Evolutionary conservation across 2,113 vertebrate genomes (phyloP).

Genomic region (Bathybates hornii): DNA sequence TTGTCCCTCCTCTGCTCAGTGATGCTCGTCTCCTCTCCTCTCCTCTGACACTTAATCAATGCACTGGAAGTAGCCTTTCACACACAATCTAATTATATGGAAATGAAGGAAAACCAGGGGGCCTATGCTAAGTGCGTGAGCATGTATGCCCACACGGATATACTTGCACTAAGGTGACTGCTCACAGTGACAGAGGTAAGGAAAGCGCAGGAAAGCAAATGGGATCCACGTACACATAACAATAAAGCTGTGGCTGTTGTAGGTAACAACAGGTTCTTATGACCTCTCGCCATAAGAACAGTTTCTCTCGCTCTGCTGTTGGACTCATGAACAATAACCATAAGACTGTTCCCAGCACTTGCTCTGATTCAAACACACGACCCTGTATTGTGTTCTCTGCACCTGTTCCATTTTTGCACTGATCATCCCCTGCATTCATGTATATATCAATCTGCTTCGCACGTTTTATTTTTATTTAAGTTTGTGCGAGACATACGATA

Average conservation of each 20-base stretch:
- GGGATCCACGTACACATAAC: conserved; percentile 63
- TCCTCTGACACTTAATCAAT: conserved; percentile 86
- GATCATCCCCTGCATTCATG: background rate
- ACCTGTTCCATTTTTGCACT: background rate
- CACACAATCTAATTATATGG: conserved; percentile 95
- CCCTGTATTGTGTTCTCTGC: background rate
- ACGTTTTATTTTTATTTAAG: background rate
- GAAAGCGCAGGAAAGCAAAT: background rate
- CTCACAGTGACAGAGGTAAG: background rate
- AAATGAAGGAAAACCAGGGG: conserved; percentile 84
- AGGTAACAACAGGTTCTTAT: conserved; percentile 47
- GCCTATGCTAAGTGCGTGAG: conserved; percentile 73
- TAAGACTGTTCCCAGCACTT: background rate
- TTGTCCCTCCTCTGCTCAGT: conserved; percentile 12
- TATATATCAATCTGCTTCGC: background rate
- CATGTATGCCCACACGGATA: background rate
- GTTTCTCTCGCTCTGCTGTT: background rate
- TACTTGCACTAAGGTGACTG: background rate
- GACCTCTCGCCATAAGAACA: background rate
- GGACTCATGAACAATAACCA: background rate
- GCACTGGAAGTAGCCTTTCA: conserved; percentile 87
- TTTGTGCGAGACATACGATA: background rate
- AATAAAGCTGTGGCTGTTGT: conserved; percentile 71
- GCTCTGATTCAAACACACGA: background rate
- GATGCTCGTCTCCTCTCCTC: conserved; percentile 73